Base-by-base conservation (phyloP, 2,888 invertebrate species). In the Proisotoma minuta region DNA sequence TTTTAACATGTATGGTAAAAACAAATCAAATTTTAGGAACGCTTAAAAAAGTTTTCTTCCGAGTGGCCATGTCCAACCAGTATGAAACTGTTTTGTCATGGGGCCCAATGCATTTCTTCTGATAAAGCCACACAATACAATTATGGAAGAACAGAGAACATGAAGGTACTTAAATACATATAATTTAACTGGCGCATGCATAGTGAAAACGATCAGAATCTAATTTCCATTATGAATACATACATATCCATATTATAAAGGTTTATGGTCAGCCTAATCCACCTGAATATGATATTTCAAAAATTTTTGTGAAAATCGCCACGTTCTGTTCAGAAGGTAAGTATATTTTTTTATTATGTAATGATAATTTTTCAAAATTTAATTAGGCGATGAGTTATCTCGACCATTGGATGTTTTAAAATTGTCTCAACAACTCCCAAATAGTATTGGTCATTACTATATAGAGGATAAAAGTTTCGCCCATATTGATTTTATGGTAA, bases 241-340 rank as follows among this genome's bases (percentile, higher is more conserved):
- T n/a, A n/a, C n/a, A n/a, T n/a, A n/a, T n/a, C n/a, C n/a, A n/a
- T n/a, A 47, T 10, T 47, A 10, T 47, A 18, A 47, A 47, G 20
- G n/a, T 10, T 18, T 50, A 50, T n/a, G 50, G 50, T 5, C 18
- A 8, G n/a, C 23, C 26, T 12, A 24, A 22, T 5, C 50, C 50
- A 23, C 50, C 50, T 5, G n/a, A 8, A 5, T 24, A 24, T 22
- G 50, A 50, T 24, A 22, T 50, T 23, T 8, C 4, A 22, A 50
- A 50, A 10, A n/a, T 50, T 26, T 22, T 3, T 15, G 26, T 50
- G 5, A 20, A 20, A 22, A 22, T 50, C 4, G 50, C 50, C 5
- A 50, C 26, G 3, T 50, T 50, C 26, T 50, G 26, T 23, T 50
- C 50, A 15, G 50, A 50, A 10, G 50, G 26, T n/a, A n/a, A n/a